Base-by-base conservation (phyloP, 2,888 invertebrate species). In the Microchrysa polita region DNA sequence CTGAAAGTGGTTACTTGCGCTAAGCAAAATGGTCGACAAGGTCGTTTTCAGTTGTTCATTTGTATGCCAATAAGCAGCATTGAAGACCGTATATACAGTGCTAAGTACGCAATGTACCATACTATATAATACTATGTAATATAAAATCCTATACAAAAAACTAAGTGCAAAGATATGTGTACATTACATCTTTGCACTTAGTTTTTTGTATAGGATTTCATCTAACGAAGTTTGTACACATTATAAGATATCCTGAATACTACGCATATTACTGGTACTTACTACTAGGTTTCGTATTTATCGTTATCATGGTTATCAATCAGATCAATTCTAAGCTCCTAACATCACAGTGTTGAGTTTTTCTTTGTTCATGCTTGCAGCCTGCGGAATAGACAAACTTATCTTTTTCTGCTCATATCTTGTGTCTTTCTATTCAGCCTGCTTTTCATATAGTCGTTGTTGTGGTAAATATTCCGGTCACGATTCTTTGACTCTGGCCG, bases 291-390 rank as follows among this genome's bases (percentile, higher is more conserved):
- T n/a, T n/a, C n/a, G 55, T 55, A 55, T 55, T n/a, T 20, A 55
- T 55, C 55, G 14, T 20, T 55, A 55, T 55, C 55, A 18, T 5
- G n/a, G 18, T 55, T 55, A 55, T 55, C 55, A 55, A 55, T 55
- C 55, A 55, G 22, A 55, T 55, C 55, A 16, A 2, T 2, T 55
- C 18, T 10, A 55, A 10, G 18, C 22, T 10, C 18, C 4, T 44
- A 12, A 44, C 16, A 16, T 10, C 52, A 52, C 52, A 16, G 12
- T 52, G 5, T 1, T 16, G 4, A 52, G 52, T 52, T 52, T 34
- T 2, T 34, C 27, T 34, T 34, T 34, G 27, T 34, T 5, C 27
- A 7, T 7, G 27, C 27, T 34, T 34, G 7, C 4, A 34, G 27
- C 27, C 7, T 7, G 2, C 4, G 27, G 4, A 5, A 7, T 2